Percentiles rank a stretch among this genome's conserved stretches.
Conservation (phyloP, 2,888 invertebrate species). For the Aspidiotus rigidus region DNA sequence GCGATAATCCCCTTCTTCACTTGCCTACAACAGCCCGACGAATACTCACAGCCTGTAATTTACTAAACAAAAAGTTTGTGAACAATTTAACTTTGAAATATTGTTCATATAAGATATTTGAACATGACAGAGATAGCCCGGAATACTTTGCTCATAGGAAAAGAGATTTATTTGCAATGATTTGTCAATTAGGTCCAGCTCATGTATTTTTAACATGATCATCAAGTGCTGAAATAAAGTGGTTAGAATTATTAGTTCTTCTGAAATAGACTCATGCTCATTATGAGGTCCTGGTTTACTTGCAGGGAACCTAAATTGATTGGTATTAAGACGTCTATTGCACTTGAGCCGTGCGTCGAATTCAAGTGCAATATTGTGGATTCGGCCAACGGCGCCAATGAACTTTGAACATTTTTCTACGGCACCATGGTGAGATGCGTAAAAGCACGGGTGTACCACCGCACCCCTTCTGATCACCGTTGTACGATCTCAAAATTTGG, state of each 20-base stretch:
- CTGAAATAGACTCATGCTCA: conserved; percentile 35
- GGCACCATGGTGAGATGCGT: too few relatives aligned
- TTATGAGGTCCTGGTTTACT: too few relatives aligned
- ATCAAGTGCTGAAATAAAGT: conserved; percentile 35
- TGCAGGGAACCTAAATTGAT: too few relatives aligned
- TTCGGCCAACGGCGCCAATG: too few relatives aligned
- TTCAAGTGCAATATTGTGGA: too few relatives aligned
- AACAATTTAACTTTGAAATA: neutral
- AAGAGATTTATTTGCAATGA: conserved; percentile 36
- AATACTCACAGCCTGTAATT: neutral
- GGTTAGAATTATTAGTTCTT: conserved; percentile 35
- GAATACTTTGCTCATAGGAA: conserved; percentile 12
- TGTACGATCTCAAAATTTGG: too few relatives aligned
- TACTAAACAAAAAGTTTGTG: neutral
- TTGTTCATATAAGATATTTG: neutral
- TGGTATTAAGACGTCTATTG: too few relatives aligned
- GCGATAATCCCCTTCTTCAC: neutral
- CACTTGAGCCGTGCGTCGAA: too few relatives aligned
- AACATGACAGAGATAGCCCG: neutral
- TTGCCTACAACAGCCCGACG: neutral
- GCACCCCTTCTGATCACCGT: too few relatives aligned
- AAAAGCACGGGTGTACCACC: too few relatives aligned
- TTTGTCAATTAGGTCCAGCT: conserved; percentile 36
- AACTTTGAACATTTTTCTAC: too few relatives aligned
- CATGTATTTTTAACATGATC: conserved; percentile 36